phyloP scores from a whole-genome alignment of 2,888 invertebrate species.

The Anticlea derivata region DNA sequence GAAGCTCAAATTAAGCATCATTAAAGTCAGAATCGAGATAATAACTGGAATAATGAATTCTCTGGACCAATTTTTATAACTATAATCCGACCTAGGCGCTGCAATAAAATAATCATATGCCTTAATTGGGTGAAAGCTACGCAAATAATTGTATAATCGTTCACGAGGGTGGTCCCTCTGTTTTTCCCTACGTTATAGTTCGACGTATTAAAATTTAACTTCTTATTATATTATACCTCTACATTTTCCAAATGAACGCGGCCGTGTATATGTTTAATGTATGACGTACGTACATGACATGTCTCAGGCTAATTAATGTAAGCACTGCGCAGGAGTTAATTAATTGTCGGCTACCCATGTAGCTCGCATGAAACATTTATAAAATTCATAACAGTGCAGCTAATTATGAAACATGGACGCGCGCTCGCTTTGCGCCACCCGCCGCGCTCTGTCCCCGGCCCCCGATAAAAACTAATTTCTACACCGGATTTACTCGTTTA shows the following conservation, averaged over 20 bases:
- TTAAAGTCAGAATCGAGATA: slow-evolving; percentile 59
- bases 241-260: slow-evolving; percentile 56
- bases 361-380: slow-evolving; percentile 79
- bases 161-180: slow-evolving; percentile 58
- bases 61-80: slow-evolving; percentile 49
- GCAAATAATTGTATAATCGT: slow-evolving; percentile 47
- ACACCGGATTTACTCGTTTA: slow-evolving; percentile 54
- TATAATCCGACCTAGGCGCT: slow-evolving; percentile 44
- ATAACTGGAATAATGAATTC: slow-evolving; percentile 48
- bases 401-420: slow-evolving; percentile 75
- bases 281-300: slow-evolving; percentile 69
- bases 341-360: slow-evolving; percentile 74
- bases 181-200: slow-evolving; percentile 43
- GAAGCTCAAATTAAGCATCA: slow-evolving; percentile 61
- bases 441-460: slow-evolving; percentile 56
- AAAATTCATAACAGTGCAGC: slow-evolving; percentile 76
- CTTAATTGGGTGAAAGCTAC: slow-evolving; percentile 53
- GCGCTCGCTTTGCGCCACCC: slow-evolving; percentile 70
- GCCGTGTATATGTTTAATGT: slow-evolving; percentile 63
- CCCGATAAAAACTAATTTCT: slow-evolving; percentile 64
- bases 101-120: slow-evolving; percentile 61
- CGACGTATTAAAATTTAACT: slow-evolving; percentile 54
- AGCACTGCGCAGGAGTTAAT: slow-evolving; percentile 75
- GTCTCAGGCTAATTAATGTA: slow-evolving; percentile 75
- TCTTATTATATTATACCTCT: slow-evolving; percentile 62